Base-by-base conservation (phyloP, 2,888 invertebrate genomes). In the Limulus polyphemus region DNA sequence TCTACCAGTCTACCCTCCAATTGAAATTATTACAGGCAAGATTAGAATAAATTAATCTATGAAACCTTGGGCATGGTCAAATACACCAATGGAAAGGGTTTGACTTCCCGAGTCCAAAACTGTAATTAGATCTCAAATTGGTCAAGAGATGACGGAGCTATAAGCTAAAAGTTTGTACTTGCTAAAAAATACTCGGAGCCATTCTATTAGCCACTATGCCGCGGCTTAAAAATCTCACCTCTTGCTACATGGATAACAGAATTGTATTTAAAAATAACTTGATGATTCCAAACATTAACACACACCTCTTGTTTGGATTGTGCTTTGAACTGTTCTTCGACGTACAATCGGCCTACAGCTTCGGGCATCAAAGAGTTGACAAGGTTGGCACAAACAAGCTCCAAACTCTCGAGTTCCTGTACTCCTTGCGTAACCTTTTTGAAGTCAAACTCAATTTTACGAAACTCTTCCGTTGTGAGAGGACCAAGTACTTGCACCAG, bases 261-360 rank as follows among this genome's bases (percentile, higher is more conserved):
- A n/a, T n/a, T n/a, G n/a, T n/a, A n/a, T n/a, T n/a, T n/a, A n/a
- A n/a, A n/a, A n/a, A n/a, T n/a, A n/a, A n/a, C n/a, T n/a, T n/a
- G n/a, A n/a, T n/a, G n/a, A n/a, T 54, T 54, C 17, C 3, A n/a
- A 54, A 14, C 17, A 16, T 32, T 54, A 54, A 54, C 11, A 17
- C 54, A 5, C 32, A 54, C 54, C 55, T 67, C 66, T 49, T 50
- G 56, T 17, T 47, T 55, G 5, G 56, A 46, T n/a, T 56, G 32
- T 14, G 56, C 16, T 1, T 51, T 10, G 16, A 64, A 64, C 9
- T 54, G 5, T 47, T 55, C 32, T 14, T 59, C 58, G 9, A 64
- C 56, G 48, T 66, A 66, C 2, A 62, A 56, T 54, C 59, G 54
- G 3, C 60, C 62, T 49, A 62, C 52, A 9, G 55, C 47, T 12